phyloP scores from a whole-genome alignment of 1,140 invertebrate genomes.

The Neodiprion fabricii region DNA sequence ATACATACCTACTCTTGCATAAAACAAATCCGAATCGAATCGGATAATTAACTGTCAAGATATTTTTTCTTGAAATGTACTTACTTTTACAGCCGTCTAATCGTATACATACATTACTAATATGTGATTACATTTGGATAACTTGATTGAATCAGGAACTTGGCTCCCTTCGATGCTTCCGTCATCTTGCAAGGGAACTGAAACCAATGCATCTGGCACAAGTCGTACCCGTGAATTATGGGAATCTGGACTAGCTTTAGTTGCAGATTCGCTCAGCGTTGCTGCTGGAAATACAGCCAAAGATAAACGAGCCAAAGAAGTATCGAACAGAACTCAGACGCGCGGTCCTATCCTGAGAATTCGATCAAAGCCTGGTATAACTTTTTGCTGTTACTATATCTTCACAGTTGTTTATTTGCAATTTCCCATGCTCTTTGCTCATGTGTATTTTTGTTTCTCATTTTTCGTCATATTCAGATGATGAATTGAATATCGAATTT shows the following conservation, averaged over 20 bases:
- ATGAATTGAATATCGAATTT: background rate
- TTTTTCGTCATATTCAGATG: background rate
- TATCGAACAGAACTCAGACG: conserved; percentile 66
- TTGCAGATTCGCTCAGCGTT: conserved; percentile 71
- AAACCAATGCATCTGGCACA: conserved; percentile 44
- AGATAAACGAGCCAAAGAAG: conserved; percentile 82
- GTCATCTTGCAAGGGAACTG: conserved; percentile 50
- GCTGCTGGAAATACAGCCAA: conserved; percentile 83
- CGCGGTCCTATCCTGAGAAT: conserved; percentile 48
- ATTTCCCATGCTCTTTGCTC: background rate
- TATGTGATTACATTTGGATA: too few species aligned
- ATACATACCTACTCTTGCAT: too few species aligned
- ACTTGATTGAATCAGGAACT: conserved; percentile 40
- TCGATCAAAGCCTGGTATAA: conserved; percentile 46
- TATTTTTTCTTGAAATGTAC: too few species aligned
- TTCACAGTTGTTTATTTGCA: conserved; percentile 1
- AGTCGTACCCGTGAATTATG: conserved; percentile 53
- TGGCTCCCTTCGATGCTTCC: conserved; percentile 52
- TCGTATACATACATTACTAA: too few species aligned
- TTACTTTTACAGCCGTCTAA: too few species aligned
- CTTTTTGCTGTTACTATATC: conserved; percentile 21
- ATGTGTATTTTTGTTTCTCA: conserved; percentile 3
- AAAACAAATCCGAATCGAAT: too few species aligned
- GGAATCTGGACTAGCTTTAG: conserved; percentile 62
- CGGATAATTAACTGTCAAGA: too few species aligned